Evolutionary conservation across 2,888 invertebrate species (phyloP), one percentile per base, ranked within the genome.

Genomic region (Nudaria mundana): DNA sequence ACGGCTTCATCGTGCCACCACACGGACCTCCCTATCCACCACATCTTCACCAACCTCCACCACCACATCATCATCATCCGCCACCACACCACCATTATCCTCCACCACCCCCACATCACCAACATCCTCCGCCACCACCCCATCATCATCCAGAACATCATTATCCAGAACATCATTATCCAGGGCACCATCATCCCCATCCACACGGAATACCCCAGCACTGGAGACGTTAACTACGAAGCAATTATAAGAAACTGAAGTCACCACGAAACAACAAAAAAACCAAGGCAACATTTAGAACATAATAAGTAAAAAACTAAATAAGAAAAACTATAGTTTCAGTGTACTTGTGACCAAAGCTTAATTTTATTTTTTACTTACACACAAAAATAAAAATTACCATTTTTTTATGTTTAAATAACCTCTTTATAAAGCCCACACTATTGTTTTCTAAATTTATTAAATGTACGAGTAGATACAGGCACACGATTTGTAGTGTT

Each of bases 1-100:
- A 61, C 3, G 48, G 24, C 45, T 62, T 25, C 55, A 56, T 5
- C 48, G 48, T 41, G 15, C 60, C 53, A 3, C 66, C 56, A 11
- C 42, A 43, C 6, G 49, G 48, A 0, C 60, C 50, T 4, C 56
- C 52, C 3, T 47, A 35, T 3, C 44, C 47, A 39, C 28, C 43
- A 24, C 33, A 13, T 2, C 47, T 30, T 5, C 32, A 47, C 44
- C 29, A 41, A 18, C 47, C 42, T 32, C 37, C 40, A 10, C 43
- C 32, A 25, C 43, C 43, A 14, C 47, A 54, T 1, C 47, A 48
- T 4, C 37, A 48, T 10, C 29, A 39, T 20, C 44, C 45, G 15
- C 46, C 55, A 5, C 61, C 50, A 1, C 48, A 26, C 5, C 30
- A 48, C 40, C 29, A 39, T 20, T 41, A 43, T 30, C 37, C 40